Conservation (phyloP, 2,888 invertebrate genomes). For the Spodoptera exigua region DNA sequence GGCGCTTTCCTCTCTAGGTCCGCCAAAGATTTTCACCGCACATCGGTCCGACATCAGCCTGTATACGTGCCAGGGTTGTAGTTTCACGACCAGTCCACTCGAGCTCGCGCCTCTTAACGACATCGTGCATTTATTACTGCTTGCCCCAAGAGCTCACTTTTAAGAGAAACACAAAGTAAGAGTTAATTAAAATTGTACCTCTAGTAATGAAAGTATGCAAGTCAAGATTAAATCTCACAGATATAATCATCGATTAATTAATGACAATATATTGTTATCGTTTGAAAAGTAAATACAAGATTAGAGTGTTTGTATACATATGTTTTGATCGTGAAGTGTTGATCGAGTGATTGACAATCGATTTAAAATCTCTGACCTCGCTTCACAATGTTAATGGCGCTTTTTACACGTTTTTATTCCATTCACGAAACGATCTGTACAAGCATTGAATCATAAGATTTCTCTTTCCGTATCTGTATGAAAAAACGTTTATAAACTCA, state of each 20-base stretch:
- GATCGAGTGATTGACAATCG: constrained; percentile 47
- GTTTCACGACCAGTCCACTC: constrained; percentile 57
- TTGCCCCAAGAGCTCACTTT: constrained; percentile 55
- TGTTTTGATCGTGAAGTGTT: constrained; percentile 41
- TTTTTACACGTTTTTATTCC: constrained; percentile 39
- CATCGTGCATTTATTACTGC: constrained; percentile 69
- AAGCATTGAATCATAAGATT: constrained; percentile 31
- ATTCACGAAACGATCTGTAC: constrained; percentile 29
- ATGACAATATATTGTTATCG: constrained; percentile 21
- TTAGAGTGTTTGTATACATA: constrained; percentile 38
- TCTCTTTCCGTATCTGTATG: constrained; percentile 38
- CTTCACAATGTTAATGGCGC: constrained; percentile 35
- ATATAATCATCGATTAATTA: constrained; percentile 44
- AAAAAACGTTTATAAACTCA: constrained; percentile 30
- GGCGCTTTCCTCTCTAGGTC: constrained; percentile 17
- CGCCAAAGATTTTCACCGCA: constrained; percentile 50
- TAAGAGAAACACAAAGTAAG: constrained; percentile 40
- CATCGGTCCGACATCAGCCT: constrained; percentile 54
- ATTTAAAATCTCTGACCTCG: constrained; percentile 46
- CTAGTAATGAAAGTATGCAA: constrained; percentile 23
- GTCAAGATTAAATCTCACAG: constrained; percentile 13
- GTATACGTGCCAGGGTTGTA: constrained; percentile 41
- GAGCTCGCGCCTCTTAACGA: constrained; percentile 69
- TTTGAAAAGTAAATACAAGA: constrained; percentile 33
- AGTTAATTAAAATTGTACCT: constrained; percentile 39